Conservation (phyloP, 2,113 vertebrate genomes). For the Labeo rohita region DNA sequence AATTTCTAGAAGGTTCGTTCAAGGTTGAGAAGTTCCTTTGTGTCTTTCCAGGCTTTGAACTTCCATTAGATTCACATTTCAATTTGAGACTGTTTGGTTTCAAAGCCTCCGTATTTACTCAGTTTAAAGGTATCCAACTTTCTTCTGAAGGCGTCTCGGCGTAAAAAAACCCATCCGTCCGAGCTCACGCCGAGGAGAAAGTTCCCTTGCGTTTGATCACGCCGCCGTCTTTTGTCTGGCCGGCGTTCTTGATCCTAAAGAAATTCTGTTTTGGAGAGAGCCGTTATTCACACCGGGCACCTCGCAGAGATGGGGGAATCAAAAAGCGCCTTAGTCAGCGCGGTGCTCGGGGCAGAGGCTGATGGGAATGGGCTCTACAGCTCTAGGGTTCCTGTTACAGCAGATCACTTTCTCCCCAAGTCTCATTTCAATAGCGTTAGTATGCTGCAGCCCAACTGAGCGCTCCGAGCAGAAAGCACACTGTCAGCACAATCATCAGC, state of each 20-base stretch:
- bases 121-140: constrained; percentile 18
- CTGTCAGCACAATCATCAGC: constrained; percentile 45
- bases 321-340: constrained; percentile 9
- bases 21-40: constrained; percentile 57
- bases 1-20: constrained; percentile 53
- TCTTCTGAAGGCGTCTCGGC: constrained; percentile 17
- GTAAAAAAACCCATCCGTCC: constrained; percentile 13
- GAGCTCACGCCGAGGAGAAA: constrained; percentile 33
- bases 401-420: constrained; percentile 14
- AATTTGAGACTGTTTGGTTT: constrained; percentile 35
- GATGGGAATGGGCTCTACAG: constrained; percentile 27
- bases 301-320: constrained; percentile 22
- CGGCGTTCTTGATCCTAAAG: constrained; percentile 38
- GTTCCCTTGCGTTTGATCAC: constrained; percentile 60
- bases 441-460: constrained; percentile 30
- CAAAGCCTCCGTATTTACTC: constrained; percentile 61
- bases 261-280: constrained; percentile 29
- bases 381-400: constrained; percentile 23
- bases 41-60: constrained; percentile 46
- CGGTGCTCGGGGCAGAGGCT: background rate
- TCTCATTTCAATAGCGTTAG: constrained; percentile 32
- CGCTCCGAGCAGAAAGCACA: constrained; percentile 33
- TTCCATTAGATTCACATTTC: constrained; percentile 50
- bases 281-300: constrained; percentile 8
- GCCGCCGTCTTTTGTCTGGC: constrained; percentile 17